These are phyloP conservation scores for Limnephilus rhombicus DNA, from an alignment of 2,888 invertebrate species.

Conservation along the genomic window DNA sequence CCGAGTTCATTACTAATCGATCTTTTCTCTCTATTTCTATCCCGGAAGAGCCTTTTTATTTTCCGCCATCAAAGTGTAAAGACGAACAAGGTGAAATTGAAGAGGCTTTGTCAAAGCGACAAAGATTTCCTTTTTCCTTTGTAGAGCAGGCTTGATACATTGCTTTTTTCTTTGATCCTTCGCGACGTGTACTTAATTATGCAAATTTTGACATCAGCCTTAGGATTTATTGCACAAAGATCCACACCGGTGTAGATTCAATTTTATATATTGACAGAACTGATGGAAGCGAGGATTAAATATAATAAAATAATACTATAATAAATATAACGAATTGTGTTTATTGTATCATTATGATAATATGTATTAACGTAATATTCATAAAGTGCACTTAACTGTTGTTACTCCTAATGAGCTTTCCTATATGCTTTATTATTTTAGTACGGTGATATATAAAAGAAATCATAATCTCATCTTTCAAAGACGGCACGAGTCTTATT, in stretches of 20 bases:
- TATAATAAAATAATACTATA: neutral
- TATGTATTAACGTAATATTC: neutral
- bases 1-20: neutral
- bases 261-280: neutral
- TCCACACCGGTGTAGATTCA: neutral
- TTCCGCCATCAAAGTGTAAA: constrained; percentile 47
- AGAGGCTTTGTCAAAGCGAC: constrained; percentile 49
- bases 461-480: no score
- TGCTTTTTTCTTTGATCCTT: neutral
- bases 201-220: neutral
- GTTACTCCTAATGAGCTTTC: no score
- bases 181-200: neutral
- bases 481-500: no score
- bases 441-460: no score
- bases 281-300: neutral
- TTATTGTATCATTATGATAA: neutral
- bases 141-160: neutral
- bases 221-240: neutral
- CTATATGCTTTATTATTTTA: no score
- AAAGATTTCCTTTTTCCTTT: constrained; percentile 25
- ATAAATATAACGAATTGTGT: no score
- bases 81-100: constrained; percentile 47
- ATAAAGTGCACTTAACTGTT: neutral
- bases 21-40: neutral
- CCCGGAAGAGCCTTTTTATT: constrained; percentile 18